Evolutionary conservation across 30 jellyfish, hydroid and myxozoan genomes (phyloP).

Genomic region (Haliclystus octoradiatus): DNA sequence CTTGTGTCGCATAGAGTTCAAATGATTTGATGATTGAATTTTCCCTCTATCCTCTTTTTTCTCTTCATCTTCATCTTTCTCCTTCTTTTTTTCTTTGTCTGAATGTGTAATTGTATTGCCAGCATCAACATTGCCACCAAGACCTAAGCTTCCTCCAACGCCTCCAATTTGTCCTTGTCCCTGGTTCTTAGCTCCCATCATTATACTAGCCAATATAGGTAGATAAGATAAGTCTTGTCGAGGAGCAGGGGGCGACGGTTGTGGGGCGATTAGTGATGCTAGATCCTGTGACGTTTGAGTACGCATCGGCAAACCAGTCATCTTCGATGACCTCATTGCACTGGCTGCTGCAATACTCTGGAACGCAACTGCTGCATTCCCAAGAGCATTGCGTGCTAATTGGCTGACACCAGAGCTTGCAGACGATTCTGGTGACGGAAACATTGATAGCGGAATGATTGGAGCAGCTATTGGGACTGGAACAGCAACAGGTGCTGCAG

Average conservation of each 20-base stretch:
- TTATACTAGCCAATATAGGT: not conserved
- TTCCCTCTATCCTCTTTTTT: constrained; percentile 1
- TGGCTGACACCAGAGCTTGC: constrained; percentile 12
- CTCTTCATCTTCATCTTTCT: constrained; percentile 11
- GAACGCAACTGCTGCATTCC: constrained; percentile 43
- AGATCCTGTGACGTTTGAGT: constrained; percentile 20
- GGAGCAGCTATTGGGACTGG: constrained; percentile 26
- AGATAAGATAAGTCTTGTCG: not conserved
- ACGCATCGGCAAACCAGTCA: constrained; percentile 13
- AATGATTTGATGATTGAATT: not conserved
- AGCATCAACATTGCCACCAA: constrained; percentile 74
- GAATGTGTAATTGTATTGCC: constrained; percentile 38
- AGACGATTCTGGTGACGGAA: constrained; percentile 33
- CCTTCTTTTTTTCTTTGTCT: constrained; percentile 19
- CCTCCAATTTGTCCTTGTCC: constrained; percentile 13
- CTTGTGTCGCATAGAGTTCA: not conserved
- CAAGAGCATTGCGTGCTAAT: constrained; percentile 34
- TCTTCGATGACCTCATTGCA: not conserved
- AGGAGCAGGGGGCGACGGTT: not conserved
- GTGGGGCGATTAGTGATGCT: constrained; percentile 38
- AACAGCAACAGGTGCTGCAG: constrained; percentile 6
- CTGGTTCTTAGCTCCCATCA: constrained; percentile 4
- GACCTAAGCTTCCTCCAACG: constrained; percentile 70
- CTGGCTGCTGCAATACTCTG: constrained; percentile 53
- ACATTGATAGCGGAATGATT: constrained; percentile 25